Conservation (phyloP, 2,797 vertebrate genomes). For the Glossophaga mutica region DNA sequence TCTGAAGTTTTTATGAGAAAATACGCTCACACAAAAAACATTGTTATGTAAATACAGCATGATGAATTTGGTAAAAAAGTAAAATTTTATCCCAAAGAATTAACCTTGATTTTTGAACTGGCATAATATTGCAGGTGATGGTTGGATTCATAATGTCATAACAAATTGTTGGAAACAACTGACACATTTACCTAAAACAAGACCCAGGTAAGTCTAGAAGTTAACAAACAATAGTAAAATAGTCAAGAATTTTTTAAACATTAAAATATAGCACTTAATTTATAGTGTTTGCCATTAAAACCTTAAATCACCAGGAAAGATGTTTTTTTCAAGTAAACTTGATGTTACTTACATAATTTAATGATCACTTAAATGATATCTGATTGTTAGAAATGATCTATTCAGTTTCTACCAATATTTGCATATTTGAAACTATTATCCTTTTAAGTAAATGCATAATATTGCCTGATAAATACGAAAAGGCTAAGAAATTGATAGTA, state of each 20-base stretch:
- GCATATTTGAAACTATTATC: slow-evolving; percentile 44
- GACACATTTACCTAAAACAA: slow-evolving; percentile 89
- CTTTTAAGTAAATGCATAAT: slow-evolving; percentile 50
- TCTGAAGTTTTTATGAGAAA: slow-evolving; percentile 37
- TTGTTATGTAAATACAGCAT: slow-evolving; percentile 1
- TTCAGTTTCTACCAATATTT: slow-evolving; percentile 37
- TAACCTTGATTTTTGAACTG: slow-evolving; percentile 46
- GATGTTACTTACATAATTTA: background rate
- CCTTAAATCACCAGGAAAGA: background rate
- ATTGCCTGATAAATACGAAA: slow-evolving; percentile 36
- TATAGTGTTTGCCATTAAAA: background rate
- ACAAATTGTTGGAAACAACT: slow-evolving; percentile 91
- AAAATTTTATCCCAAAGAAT: background rate
- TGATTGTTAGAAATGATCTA: background rate
- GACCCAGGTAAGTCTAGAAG: slow-evolving; percentile 87
- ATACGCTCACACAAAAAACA: background rate
- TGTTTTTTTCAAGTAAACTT: background rate
- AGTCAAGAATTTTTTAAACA: background rate
- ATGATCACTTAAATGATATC: slow-evolving; percentile 1
- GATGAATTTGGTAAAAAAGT: background rate
- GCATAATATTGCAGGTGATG: slow-evolving; percentile 87
- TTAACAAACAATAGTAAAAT: slow-evolving; percentile 19
- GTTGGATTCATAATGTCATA: slow-evolving; percentile 90
- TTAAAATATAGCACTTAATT: background rate
- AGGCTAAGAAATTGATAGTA: slow-evolving; percentile 16